These are phyloP conservation scores for fruit fly (Drosophila melanogaster) DNA, from an alignment of 1,140 invertebrate genomes.

Conservation along the genomic window DNA sequence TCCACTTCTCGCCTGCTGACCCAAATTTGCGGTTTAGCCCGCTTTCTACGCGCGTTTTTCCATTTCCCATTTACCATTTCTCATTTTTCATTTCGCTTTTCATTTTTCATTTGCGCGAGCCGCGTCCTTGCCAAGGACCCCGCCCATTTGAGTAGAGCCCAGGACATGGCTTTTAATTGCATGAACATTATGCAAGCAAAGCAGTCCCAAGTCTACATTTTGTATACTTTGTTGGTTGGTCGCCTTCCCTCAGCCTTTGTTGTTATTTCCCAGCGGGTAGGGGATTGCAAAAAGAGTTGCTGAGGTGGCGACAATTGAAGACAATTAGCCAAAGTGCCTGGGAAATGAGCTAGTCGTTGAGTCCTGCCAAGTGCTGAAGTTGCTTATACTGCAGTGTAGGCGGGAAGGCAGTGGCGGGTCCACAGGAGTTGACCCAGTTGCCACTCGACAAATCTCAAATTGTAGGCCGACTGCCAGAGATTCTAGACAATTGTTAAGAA, in stretches of 20 bases:
- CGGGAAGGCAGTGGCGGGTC: background rate
- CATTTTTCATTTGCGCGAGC: conserved; percentile 54
- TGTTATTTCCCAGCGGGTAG: background rate
- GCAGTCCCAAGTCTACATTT: conserved; percentile 57
- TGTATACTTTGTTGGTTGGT: conserved; percentile 45
- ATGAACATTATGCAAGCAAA: conserved; percentile 74
- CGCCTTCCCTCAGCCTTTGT: conserved; percentile 32
- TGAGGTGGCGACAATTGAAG: conserved; percentile 65
- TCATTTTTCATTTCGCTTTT: conserved; percentile 55
- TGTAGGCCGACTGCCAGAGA: background rate
- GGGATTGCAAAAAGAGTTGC: conserved; percentile 32
- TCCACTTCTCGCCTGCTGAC: conserved; percentile 60
- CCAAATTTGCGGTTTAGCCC: conserved; percentile 58
- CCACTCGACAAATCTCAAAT: conserved; percentile 3
- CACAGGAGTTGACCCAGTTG: conserved; percentile 33
- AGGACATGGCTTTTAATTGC: conserved; percentile 74
- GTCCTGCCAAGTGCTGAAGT: conserved; percentile 29
- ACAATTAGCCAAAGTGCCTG: conserved; percentile 75
- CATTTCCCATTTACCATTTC: conserved; percentile 30
- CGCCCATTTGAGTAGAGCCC: conserved; percentile 16
- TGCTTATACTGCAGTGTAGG: conserved; percentile 28
- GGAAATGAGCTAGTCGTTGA: conserved; percentile 58
- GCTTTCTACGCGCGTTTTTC: conserved; percentile 25
- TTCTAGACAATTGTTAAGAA: background rate
- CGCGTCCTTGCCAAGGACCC: conserved; percentile 48